Evolutionary conservation across 2,888 invertebrate genomes (phyloP), one percentile per base, ranked within the genome.

Genomic region (Macrosiphum euphorbiae): DNA sequence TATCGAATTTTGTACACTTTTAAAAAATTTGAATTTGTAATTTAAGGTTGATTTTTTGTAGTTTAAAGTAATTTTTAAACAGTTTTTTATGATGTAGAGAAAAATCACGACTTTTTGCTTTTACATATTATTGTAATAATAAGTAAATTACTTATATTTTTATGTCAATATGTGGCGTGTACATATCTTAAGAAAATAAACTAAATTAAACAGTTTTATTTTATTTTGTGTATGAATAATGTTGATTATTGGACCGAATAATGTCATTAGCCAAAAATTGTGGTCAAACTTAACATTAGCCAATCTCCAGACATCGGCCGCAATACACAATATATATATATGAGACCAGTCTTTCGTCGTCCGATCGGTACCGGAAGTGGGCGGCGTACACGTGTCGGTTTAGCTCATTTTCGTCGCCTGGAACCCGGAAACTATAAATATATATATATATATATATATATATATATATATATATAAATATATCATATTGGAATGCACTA

Each of bases 371-470:
- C 78, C 78, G 78, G 78, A 78, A 78, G 78, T 78, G 20, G 78
- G 78, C 78, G 78, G 78, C 35, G 67, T 35, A 20, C 78, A 78
- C 78, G 78, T 78, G 78, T 78, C 35, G 78, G 78, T 78, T 78
- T 35, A 78, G 78, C 35, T 3, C 78, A 20, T 78, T 78, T 78
- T 78, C 20, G 78, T 78, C 20, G 78, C 20, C 35, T 20, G 35
- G 3, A 78, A 78, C 1, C 78, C 35, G 78, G 78, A 78, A 78
- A 8, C 78, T 78, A 78, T 78, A 78, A 35, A 20, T 78, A 78
- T 78, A 78, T 67, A 20, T 7, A 5, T 5, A 16, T n/a, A n/a
- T 67, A 16, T 61, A n/a, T 61, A 20, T 78, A 78, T 28, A 67
- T 67, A 41, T 20, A 8, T 61, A n/a, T n/a, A n/a, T 67, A 16